Evolutionary conservation across 2,888 invertebrate species (phyloP).

Genomic region (Pseudanteris insignis): DNA sequence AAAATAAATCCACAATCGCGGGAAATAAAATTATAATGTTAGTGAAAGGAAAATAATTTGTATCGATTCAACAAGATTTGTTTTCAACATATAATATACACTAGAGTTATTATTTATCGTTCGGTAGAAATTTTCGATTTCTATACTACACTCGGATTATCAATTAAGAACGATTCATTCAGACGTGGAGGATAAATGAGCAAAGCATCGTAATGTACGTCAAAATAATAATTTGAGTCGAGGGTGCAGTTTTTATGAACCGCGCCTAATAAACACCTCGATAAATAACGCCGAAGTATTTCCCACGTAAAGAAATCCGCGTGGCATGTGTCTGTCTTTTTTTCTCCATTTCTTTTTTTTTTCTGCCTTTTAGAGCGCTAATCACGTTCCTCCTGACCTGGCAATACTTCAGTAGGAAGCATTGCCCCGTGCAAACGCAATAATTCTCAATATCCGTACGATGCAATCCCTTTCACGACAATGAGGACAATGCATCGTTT

Average conservation of each 20-base stretch:
- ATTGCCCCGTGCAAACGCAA: constrained; percentile 30
- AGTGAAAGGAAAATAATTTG: no score
- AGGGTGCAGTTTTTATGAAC: not conserved
- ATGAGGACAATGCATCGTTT: constrained; percentile 37
- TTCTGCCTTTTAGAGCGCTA: constrained; percentile 14
- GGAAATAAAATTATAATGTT: no score
- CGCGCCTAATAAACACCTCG: constrained; percentile 6
- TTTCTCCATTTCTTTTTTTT: not conserved
- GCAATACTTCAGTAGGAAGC: constrained; percentile 33
- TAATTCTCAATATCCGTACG: constrained; percentile 26
- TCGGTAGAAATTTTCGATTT: no score
- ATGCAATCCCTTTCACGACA: constrained; percentile 36
- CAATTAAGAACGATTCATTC: no score
- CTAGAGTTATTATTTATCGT: no score
- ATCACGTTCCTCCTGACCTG: constrained; percentile 37
- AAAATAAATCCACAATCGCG: no score
- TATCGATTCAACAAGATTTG: no score
- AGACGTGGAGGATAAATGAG: no score
- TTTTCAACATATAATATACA: no score
- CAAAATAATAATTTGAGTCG: no score
- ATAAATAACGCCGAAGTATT: constrained; percentile 10
- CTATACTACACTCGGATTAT: no score
- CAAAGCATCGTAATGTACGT: no score
- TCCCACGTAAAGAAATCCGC: constrained; percentile 16
- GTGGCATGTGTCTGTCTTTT: constrained; percentile 4